Evolutionary conservation across 2,888 invertebrate genomes (phyloP).

Genomic region (Lobophora halterata): DNA sequence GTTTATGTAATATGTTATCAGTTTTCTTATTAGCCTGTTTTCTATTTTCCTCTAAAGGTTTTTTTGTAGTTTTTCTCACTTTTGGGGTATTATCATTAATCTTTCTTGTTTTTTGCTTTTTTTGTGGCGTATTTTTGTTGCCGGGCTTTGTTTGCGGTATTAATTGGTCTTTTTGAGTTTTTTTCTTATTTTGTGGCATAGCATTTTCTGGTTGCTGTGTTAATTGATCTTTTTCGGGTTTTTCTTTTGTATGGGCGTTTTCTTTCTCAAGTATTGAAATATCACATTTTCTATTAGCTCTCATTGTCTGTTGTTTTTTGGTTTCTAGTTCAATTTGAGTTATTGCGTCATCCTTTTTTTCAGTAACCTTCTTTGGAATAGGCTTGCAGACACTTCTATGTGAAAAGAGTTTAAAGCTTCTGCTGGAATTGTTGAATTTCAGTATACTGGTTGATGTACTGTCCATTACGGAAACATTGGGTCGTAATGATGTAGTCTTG

Average conservation of each 20-base stretch:
- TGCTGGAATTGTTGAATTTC: conserved; percentile 31
- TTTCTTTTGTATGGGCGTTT: too few species aligned
- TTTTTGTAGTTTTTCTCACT: neutral
- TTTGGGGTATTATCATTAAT: too few species aligned
- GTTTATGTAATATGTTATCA: conserved; percentile 13
- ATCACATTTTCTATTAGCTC: conserved; percentile 7
- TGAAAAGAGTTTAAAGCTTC: conserved; percentile 32
- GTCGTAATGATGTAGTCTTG: conserved; percentile 11
- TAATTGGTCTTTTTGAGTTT: conserved; percentile 1
- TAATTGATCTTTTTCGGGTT: too few species aligned
- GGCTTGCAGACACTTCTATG: conserved; percentile 34
- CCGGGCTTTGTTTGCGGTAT: conserved; percentile 12
- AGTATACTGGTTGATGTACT: conserved; percentile 25
- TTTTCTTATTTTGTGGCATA: neutral
- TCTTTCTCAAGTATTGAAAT: too few species aligned
- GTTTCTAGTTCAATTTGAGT: conserved; percentile 22
- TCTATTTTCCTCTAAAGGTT: conserved; percentile 2
- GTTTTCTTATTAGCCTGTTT: conserved; percentile 5
- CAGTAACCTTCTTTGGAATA: conserved; percentile 23
- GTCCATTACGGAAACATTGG: conserved; percentile 23
- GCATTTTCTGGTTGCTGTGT: neutral
- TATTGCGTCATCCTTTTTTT: conserved; percentile 13
- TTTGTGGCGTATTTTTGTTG: conserved; percentile 3
- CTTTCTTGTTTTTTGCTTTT: conserved; percentile 13
- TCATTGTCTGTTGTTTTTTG: conserved; percentile 12